Conservation (phyloP, 2,888 invertebrate species). For the Rhopalosiphum nymphaeae region DNA sequence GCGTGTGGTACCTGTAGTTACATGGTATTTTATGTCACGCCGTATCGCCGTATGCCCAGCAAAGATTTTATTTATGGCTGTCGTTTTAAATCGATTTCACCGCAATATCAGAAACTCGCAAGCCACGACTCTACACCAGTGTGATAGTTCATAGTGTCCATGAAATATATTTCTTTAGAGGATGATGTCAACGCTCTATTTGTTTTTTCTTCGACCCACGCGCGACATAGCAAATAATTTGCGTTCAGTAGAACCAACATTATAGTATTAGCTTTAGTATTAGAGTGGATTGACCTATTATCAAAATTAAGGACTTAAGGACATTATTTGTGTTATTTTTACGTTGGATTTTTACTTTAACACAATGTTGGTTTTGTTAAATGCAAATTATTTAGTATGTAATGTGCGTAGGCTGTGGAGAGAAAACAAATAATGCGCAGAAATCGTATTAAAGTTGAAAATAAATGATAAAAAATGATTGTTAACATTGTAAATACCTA, state of each 20-base stretch:
- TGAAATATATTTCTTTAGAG: not conserved
- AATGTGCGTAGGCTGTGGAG: too few relatives aligned
- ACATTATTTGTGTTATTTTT: not conserved
- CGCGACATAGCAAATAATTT: not conserved
- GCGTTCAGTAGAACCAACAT: not conserved
- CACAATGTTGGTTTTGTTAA: too few relatives aligned
- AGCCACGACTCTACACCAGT: not conserved
- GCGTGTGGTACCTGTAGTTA: not conserved
- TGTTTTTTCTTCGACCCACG: not conserved
- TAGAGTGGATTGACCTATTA: not conserved
- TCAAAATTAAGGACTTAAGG: not conserved
- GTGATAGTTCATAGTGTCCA: not conserved
- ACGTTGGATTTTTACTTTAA: too few relatives aligned
- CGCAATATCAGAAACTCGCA: not conserved
- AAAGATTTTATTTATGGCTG: too few relatives aligned
- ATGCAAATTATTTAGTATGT: too few relatives aligned
- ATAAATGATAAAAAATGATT: too few relatives aligned
- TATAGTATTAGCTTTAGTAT: not conserved
- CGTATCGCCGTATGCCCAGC: not conserved
- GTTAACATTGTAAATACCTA: too few relatives aligned
- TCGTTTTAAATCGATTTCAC: not conserved
- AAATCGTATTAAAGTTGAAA: too few relatives aligned
- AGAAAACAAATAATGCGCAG: too few relatives aligned
- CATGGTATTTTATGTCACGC: not conserved
- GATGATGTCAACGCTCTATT: not conserved